phyloP scores from a whole-genome alignment of 2,113 vertebrate genomes.

The Rhinoderma darwinii region DNA sequence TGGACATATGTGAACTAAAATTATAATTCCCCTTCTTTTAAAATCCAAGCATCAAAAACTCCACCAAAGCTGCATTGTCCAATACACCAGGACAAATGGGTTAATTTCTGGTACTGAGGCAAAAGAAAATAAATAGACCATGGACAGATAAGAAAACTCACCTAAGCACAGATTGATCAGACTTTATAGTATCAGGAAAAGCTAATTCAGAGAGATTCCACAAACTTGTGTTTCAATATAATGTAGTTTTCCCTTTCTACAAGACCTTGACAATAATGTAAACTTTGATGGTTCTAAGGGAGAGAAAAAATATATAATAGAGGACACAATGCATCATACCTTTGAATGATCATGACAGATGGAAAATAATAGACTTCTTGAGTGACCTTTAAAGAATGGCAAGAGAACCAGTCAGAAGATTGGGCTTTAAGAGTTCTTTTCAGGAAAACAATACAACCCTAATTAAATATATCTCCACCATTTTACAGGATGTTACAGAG shows the following conservation, averaged over 20 bases:
- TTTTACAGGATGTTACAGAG: background rate
- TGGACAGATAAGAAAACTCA: no score
- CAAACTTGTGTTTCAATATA: background rate
- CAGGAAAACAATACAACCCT: background rate
- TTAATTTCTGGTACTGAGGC: no score
- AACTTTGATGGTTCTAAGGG: background rate
- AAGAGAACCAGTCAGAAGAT: background rate
- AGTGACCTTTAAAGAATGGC: constrained; percentile 26
- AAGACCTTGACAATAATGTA: background rate
- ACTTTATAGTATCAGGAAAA: background rate
- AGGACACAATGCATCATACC: background rate
- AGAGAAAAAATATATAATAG: background rate
- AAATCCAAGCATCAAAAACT: no score
- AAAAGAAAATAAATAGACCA: no score
- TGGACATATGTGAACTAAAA: no score
- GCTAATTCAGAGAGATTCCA: background rate
- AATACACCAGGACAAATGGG: no score
- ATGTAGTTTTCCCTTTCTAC: background rate
- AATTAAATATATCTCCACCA: background rate
- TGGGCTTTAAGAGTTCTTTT: background rate
- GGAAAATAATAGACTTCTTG: constrained; percentile 16
- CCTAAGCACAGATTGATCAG: background rate
- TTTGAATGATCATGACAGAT: constrained; percentile 25
- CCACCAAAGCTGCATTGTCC: no score
- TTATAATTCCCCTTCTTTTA: no score